Percentiles rank a stretch among this genome's conserved stretches.
These are phyloP conservation scores for Rhynchonycteris naso DNA, from an alignment of 2,797 vertebrate genomes.

Conservation along the genomic window DNA sequence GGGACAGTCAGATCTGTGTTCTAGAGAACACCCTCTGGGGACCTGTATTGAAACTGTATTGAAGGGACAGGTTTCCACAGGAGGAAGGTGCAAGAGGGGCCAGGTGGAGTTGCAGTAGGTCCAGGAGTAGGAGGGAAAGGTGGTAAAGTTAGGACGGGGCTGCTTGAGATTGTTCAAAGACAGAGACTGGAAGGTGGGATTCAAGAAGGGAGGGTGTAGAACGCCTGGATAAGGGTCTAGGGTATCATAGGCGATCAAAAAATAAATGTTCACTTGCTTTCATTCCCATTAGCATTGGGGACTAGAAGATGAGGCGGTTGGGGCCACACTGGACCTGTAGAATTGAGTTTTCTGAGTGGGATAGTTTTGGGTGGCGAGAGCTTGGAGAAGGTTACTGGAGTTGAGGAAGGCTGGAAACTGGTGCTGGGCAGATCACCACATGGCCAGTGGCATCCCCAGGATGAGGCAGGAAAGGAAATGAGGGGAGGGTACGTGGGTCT, in stretches of 20 bases:
- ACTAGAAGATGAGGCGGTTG: background rate
- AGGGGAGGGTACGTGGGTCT: background rate
- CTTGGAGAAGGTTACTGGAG: background rate
- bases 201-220: background rate
- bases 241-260: background rate
- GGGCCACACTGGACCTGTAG: background rate
- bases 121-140: background rate
- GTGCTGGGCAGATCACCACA: background rate
- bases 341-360: background rate
- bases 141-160: background rate
- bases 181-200: background rate
- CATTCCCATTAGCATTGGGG: background rate
- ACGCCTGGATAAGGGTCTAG: no score
- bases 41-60: background rate
- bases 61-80: background rate
- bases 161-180: background rate
- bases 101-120: background rate
- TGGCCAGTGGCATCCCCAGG: background rate
- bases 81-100: background rate
- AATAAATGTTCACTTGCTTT: background rate
- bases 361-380: background rate
- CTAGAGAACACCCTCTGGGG: background rate
- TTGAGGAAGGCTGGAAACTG: background rate
- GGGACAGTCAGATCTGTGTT: background rate
- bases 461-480: background rate